These are phyloP conservation scores for Darevskia nairensis DNA, from an alignment of 2,797 vertebrate genomes.

Conservation along the genomic window DNA sequence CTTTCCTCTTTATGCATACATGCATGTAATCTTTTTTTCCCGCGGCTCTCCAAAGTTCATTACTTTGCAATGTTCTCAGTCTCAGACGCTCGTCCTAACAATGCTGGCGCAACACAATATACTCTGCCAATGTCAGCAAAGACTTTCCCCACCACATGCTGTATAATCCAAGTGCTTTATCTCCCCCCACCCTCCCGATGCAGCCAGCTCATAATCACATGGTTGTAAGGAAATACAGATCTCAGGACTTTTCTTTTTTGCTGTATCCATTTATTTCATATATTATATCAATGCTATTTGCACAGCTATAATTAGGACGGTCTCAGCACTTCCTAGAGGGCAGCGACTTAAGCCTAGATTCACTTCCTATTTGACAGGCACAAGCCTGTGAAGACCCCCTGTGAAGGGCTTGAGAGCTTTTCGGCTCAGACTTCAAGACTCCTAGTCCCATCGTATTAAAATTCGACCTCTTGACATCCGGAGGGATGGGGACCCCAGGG, in stretches of 20 bases:
- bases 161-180: slow-evolving; percentile 14
- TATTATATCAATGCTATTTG: slow-evolving; percentile 72
- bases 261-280: slow-evolving; percentile 61
- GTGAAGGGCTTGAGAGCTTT: not conserved
- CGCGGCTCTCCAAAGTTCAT: slow-evolving; percentile 28
- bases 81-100: slow-evolving; percentile 18
- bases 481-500: not conserved
- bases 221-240: slow-evolving; percentile 57
- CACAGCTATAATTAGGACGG: slow-evolving; percentile 50
- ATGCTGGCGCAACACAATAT: slow-evolving; percentile 30
- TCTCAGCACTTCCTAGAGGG: slow-evolving; percentile 68
- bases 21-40: slow-evolving; percentile 12
- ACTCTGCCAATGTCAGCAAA: slow-evolving; percentile 61
- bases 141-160: not conserved
- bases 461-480: slow-evolving; percentile 61
- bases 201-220: slow-evolving; percentile 36
- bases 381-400: not conserved
- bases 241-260: slow-evolving; percentile 47
- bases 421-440: slow-evolving; percentile 45
- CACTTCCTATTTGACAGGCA: not conserved
- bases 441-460: slow-evolving; percentile 61
- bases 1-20: slow-evolving; percentile 9
- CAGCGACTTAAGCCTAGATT: not conserved
- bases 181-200: slow-evolving; percentile 2
- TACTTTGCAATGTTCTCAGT: slow-evolving; percentile 26